phyloP scores from a whole-genome alignment of 2,113 vertebrate species.

The Tringa solitaria region DNA sequence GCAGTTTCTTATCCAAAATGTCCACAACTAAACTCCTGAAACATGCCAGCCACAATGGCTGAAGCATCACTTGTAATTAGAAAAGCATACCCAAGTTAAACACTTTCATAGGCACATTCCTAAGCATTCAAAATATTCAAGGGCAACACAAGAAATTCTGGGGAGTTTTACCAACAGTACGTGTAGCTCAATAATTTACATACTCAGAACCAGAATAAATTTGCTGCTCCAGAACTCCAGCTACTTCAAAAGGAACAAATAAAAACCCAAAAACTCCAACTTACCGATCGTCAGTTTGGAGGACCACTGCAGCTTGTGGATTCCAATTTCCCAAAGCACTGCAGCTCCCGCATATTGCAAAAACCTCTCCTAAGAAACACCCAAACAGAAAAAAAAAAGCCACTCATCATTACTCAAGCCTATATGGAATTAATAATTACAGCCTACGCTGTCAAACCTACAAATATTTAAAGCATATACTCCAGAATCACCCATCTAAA shows the following conservation, averaged over 20 bases:
- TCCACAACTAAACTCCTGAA: not conserved
- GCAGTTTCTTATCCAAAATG: not conserved
- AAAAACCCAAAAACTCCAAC: not conserved
- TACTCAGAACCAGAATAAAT: not conserved
- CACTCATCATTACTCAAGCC: not conserved
- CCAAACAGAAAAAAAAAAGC: not conserved
- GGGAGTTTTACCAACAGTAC: not conserved
- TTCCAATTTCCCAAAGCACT: constrained; percentile 88
- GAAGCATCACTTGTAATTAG: not conserved
- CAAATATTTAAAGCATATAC: not conserved
- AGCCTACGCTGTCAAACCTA: not conserved
- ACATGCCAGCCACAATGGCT: not conserved
- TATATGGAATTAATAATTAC: not conserved
- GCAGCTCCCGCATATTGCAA: constrained; percentile 90
- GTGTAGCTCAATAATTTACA: not conserved
- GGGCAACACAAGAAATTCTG: not conserved
- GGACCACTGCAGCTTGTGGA: constrained; percentile 80
- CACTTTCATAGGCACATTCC: not conserved
- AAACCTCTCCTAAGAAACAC: constrained; percentile 82
- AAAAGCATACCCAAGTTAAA: not conserved
- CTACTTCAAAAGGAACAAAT: not conserved
- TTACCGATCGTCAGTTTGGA: constrained; percentile 78
- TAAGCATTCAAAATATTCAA: not conserved
- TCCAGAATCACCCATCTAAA: not conserved
- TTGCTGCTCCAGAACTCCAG: not conserved